Conservation (phyloP, 2,888 invertebrate species). For the Yponomeuta evonymella region DNA sequence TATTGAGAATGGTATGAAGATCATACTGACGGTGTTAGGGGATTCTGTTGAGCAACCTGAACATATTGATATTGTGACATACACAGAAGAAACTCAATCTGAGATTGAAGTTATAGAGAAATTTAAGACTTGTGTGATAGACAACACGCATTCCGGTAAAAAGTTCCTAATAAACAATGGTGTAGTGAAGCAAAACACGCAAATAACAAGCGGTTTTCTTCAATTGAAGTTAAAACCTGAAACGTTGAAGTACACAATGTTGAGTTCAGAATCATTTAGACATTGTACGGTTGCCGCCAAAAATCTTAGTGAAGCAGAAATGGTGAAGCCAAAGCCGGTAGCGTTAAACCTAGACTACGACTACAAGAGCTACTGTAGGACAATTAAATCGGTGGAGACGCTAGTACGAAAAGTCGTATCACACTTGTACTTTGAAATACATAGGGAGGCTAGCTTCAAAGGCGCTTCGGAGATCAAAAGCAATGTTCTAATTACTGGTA, state of each 20-base stretch:
- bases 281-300: slow-evolving; percentile 64
- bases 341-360: slow-evolving; percentile 52
- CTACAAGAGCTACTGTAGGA: slow-evolving; percentile 62
- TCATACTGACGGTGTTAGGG: slow-evolving; percentile 65
- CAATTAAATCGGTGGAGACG: slow-evolving; percentile 68
- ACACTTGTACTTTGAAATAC: slow-evolving; percentile 59
- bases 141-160: slow-evolving; percentile 62
- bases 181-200: slow-evolving; percentile 60
- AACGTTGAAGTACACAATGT: slow-evolving; percentile 61
- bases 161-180: slow-evolving; percentile 74
- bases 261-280: slow-evolving; percentile 70
- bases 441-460: slow-evolving; percentile 58
- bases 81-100: slow-evolving; percentile 46
- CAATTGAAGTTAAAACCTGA: slow-evolving; percentile 64
- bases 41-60: slow-evolving; percentile 51
- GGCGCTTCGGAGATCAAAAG: slow-evolving; percentile 62
- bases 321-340: slow-evolving; percentile 39
- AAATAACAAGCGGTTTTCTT: slow-evolving; percentile 51
- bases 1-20: slow-evolving; percentile 73
- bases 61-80: slow-evolving; percentile 70
- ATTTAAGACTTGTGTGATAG: slow-evolving; percentile 71
- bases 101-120: slow-evolving; percentile 55
- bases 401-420: slow-evolving; percentile 48
- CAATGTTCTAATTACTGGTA: slow-evolving; percentile 62
- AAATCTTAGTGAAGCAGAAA: slow-evolving; percentile 46